Percentiles rank a stretch among this genome's conserved stretches.
Conservation (phyloP, 2,113 vertebrate species). For the Taxidea taxus region DNA sequence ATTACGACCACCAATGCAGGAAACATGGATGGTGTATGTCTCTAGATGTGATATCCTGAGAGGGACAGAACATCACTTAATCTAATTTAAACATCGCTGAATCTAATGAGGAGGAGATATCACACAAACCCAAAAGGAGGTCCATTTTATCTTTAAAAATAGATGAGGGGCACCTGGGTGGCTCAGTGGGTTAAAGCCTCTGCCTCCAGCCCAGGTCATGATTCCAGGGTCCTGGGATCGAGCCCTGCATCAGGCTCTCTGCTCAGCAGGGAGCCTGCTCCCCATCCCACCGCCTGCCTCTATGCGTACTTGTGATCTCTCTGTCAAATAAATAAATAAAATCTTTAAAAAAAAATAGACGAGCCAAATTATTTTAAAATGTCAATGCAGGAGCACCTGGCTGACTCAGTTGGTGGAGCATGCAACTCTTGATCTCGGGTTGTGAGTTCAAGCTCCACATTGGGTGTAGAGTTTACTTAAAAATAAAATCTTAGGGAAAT, state of each 20-base stretch:
- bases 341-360: too few species aligned
- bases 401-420: background rate
- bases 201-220: too few species aligned
- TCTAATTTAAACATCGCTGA: background rate
- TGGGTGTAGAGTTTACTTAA: background rate
- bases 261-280: too few species aligned
- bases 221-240: too few species aligned
- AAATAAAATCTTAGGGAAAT: background rate
- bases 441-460: background rate
- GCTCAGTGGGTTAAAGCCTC: too few species aligned
- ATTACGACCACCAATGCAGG: background rate
- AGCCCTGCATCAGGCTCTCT: too few species aligned
- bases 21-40: rapidly evolving
- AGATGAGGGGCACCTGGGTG: background rate
- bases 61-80: background rate
- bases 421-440: background rate
- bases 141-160: background rate
- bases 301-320: too few species aligned
- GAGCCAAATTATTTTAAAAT: too few species aligned
- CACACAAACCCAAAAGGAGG: background rate
- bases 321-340: too few species aligned
- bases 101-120: background rate
- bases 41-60: background rate
- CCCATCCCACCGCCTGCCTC: too few species aligned
- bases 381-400: background rate